These are phyloP conservation scores for Heliconius cydno DNA, from an alignment of 2,888 invertebrate genomes.

Conservation along the genomic window DNA sequence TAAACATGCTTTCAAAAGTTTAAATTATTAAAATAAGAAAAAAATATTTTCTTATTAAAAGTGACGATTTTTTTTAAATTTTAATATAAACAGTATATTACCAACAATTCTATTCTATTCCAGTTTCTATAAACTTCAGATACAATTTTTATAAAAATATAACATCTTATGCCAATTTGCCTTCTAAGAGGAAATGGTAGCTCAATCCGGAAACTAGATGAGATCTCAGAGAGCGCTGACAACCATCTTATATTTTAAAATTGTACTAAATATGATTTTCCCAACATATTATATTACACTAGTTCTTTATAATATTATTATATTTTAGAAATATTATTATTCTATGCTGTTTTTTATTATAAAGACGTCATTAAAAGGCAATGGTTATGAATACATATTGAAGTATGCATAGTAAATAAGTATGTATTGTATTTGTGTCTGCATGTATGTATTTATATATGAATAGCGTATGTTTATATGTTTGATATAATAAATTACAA, in stretches of 20 bases:
- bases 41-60: not conserved
- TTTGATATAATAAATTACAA: too few species aligned
- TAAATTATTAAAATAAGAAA: not conserved
- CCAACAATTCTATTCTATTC: not conserved
- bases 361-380: too few species aligned
- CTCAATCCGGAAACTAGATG: constrained; percentile 40
- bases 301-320: constrained; percentile 3
- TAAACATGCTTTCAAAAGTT: not conserved
- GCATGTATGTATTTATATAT: too few species aligned
- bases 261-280: constrained; percentile 18
- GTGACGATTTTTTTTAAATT: not conserved
- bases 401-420: too few species aligned
- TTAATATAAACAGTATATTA: not conserved
- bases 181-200: constrained; percentile 38
- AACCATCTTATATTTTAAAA: constrained; percentile 31
- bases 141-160: constrained; percentile 20
- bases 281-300: not conserved
- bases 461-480: too few species aligned
- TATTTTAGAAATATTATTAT: not conserved
- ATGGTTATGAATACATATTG: too few species aligned
- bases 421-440: too few species aligned
- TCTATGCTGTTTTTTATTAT: not conserved
- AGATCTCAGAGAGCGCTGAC: constrained; percentile 38
- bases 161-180: constrained; percentile 31
- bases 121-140: constrained; percentile 8